A percentile compares a stretch with the other conserved stretches of the same genome.
Conservation (phyloP, 2,888 invertebrate genomes). For the Elysia crispata region DNA sequence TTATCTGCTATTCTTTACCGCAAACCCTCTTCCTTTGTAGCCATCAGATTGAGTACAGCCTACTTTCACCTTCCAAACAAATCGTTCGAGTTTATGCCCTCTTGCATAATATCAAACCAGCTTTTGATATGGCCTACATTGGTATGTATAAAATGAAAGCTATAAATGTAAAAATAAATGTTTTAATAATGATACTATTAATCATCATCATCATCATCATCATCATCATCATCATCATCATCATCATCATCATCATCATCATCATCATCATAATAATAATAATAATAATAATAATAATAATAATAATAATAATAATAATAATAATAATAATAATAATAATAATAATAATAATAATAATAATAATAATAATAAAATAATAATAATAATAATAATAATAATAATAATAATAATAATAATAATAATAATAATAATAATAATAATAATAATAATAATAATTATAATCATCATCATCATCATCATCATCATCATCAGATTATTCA, state of each 20-base stretch:
- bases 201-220: background rate
- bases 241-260: slow-evolving; percentile 9
- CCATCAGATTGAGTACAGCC: slow-evolving; percentile 34
- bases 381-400: slow-evolving; percentile 6
- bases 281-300: slow-evolving; percentile 7
- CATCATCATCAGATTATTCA: background rate
- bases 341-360: background rate
- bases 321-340: slow-evolving; percentile 19
- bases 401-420: slow-evolving; percentile 19
- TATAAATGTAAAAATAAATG: background rate
- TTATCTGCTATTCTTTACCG: too few relatives aligned
- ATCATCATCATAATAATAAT: slow-evolving; percentile 19
- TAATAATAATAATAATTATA: slow-evolving; percentile 15
- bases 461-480: slow-evolving; percentile 13
- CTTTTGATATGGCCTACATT: slow-evolving; percentile 26
- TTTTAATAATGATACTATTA: background rate
- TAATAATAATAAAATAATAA: background rate
- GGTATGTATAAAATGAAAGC: background rate
- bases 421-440: slow-evolving; percentile 18
- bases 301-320: background rate
- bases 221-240: background rate
- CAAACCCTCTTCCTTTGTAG: background rate
- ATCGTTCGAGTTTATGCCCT: slow-evolving; percentile 21
- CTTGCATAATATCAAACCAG: slow-evolving; percentile 17
- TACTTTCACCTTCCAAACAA: slow-evolving; percentile 21